phyloP scores from a whole-genome alignment of 2,888 invertebrate species.

The Hartigia nigra region DNA sequence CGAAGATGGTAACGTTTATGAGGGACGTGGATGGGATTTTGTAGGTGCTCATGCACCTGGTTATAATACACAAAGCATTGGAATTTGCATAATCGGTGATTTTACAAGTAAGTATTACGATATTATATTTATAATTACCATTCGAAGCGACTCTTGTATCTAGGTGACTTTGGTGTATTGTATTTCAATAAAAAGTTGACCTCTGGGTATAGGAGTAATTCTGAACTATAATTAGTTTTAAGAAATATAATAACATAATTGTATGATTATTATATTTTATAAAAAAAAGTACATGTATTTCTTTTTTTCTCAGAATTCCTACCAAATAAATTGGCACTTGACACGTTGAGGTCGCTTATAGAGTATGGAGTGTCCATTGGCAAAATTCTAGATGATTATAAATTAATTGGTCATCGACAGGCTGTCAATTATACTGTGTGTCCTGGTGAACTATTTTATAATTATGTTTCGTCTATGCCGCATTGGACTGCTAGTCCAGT shows the following conservation, averaged over 20 bases:
- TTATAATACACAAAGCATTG: slow-evolving; percentile 64
- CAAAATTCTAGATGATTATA: slow-evolving; percentile 53
- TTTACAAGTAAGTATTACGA: slow-evolving; percentile 52
- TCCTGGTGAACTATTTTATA: slow-evolving; percentile 60
- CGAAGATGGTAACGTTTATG: slow-evolving; percentile 67
- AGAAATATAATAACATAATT: too few species aligned
- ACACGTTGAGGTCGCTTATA: slow-evolving; percentile 53
- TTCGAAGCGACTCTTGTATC: too few species aligned
- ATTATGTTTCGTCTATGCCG: slow-evolving; percentile 56
- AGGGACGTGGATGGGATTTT: slow-evolving; percentile 65
- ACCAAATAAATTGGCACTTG: slow-evolving; percentile 55
- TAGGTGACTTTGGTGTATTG: too few species aligned
- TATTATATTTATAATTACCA: too few species aligned
- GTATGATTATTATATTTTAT: too few species aligned
- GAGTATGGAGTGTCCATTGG: slow-evolving; percentile 53
- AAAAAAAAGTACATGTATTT: too few species aligned
- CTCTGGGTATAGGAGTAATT: too few species aligned
- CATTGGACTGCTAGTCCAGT: slow-evolving; percentile 49
- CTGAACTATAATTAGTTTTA: too few species aligned
- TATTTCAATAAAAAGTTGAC: too few species aligned
- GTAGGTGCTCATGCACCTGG: slow-evolving; percentile 62
- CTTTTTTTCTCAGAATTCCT: slow-evolving; percentile 46
- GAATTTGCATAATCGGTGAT: slow-evolving; percentile 62
- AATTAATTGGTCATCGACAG: slow-evolving; percentile 63
- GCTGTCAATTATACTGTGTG: slow-evolving; percentile 53